phyloP scores from a whole-genome alignment of 1,140 invertebrate genomes.

The Asobara japonica region DNA sequence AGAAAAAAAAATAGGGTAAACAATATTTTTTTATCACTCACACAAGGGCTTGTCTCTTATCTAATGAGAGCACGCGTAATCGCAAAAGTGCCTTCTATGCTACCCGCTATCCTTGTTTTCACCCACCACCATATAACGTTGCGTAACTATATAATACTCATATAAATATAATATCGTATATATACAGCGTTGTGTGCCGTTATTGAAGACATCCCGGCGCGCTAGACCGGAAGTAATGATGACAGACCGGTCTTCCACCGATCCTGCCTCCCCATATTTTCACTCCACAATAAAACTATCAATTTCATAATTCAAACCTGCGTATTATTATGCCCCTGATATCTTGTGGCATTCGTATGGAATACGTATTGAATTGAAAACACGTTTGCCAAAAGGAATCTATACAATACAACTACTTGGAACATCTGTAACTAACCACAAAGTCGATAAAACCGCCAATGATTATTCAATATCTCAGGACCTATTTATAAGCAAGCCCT shows the following conservation, averaged over 20 bases:
- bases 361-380: background rate
- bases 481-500: too few relatives aligned
- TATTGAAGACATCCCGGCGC: conserved; percentile 24
- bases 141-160: too few relatives aligned
- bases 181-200: conserved; percentile 16
- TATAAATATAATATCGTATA: too few relatives aligned
- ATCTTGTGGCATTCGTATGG: background rate
- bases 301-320: background rate
- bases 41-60: background rate
- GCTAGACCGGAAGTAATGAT: background rate
- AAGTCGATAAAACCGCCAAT: too few relatives aligned
- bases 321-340: background rate
- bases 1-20: background rate
- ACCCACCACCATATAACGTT: background rate
- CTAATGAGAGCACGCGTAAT: background rate
- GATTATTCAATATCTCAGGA: too few relatives aligned
- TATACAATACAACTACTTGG: too few relatives aligned
- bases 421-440: too few relatives aligned
- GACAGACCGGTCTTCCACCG: background rate
- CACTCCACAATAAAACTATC: background rate
- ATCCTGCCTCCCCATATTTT: background rate
- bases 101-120: background rate
- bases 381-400: background rate
- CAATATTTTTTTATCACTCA: background rate
- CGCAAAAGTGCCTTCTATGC: background rate